These are phyloP conservation scores for Pipistrellus pygmaeus DNA, from an alignment of 2,797 vertebrate genomes.

Conservation along the genomic window DNA sequence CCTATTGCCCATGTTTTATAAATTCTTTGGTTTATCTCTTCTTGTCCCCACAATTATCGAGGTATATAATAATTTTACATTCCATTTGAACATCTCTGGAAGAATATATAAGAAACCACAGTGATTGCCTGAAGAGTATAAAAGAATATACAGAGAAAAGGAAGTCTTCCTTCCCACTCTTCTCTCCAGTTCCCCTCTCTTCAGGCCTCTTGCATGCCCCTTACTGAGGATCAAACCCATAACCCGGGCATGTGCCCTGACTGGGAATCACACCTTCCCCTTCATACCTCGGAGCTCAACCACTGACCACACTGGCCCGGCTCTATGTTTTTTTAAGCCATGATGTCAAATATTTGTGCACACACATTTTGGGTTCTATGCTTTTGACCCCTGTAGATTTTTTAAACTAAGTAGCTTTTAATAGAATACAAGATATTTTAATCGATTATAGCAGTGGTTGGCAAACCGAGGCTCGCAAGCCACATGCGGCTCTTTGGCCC, in stretches of 20 bases:
- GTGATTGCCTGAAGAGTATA: background rate
- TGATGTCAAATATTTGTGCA: slow-evolving; percentile 28
- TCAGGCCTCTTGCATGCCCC: too few species aligned
- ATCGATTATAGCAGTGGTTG: background rate
- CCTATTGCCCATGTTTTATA: too few species aligned
- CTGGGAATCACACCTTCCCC: background rate
- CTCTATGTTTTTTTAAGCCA: background rate
- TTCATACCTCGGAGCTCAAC: background rate
- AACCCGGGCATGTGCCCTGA: background rate
- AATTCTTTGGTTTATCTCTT: too few species aligned
- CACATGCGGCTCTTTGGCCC: too few species aligned
- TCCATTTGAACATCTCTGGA: slow-evolving; percentile 9
- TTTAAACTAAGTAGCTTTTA: slow-evolving; percentile 40
- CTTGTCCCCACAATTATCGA: too few species aligned
- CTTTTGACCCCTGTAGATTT: background rate
- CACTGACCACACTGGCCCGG: background rate
- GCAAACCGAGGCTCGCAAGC: too few species aligned
- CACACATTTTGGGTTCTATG: background rate
- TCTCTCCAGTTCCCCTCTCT: too few species aligned
- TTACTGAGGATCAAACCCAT: background rate
- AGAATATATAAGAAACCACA: slow-evolving; percentile 5
- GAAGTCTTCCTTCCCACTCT: background rate
- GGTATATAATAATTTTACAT: background rate
- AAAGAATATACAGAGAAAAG: background rate
- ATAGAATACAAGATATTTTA: background rate